Conservation (phyloP, 2,888 invertebrate genomes). For the Resseliella maxima region DNA sequence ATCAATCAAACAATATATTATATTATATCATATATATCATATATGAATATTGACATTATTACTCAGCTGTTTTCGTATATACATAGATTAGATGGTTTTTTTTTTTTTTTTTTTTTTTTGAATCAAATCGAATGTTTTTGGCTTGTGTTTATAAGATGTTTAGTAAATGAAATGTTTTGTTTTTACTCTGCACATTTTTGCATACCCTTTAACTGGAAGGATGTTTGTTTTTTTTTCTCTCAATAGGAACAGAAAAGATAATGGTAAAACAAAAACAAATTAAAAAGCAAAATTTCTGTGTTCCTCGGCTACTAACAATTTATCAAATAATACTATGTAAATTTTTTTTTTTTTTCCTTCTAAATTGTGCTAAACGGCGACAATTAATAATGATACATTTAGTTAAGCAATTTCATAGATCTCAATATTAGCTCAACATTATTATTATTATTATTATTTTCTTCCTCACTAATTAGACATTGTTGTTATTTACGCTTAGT, state of each 20-base stretch:
- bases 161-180: no score
- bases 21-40: no score
- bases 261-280: neutral
- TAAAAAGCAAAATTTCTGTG: neutral
- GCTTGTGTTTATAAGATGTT: no score
- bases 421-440: neutral
- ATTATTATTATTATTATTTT: neutral
- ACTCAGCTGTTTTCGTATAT: no score
- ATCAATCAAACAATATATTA: constrained; percentile 61
- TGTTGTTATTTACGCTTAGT: neutral
- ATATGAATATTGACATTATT: no score
- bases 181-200: no score
- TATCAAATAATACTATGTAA: neutral
- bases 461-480: neutral
- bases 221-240: neutral
- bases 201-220: neutral
- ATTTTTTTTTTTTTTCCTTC: neutral
- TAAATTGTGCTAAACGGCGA: neutral
- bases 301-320: neutral
- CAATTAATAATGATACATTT: neutral
- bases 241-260: neutral
- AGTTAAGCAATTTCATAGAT: neutral
- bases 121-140: no score
- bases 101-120: no score
- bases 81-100: no score